Conservation (phyloP, 2,113 vertebrate genomes). For the Coptodon rendalli region DNA sequence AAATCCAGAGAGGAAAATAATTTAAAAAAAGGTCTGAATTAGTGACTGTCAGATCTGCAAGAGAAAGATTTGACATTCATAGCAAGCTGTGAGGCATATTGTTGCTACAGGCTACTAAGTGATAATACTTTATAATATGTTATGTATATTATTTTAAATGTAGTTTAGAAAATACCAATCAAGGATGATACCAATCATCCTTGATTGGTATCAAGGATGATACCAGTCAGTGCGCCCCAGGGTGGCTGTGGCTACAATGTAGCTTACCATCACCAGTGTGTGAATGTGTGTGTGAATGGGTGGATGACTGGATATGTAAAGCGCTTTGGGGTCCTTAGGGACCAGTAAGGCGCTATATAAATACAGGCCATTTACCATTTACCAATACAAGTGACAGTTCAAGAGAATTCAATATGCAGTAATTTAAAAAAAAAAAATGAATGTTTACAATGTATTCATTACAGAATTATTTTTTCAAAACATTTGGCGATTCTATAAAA, state of each 20-base stretch:
- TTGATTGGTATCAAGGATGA: too few species aligned
- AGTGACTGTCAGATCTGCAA: not conserved
- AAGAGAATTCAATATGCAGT: not conserved
- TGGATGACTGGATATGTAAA: too few species aligned
- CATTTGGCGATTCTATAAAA: not conserved
- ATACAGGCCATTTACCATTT: too few species aligned
- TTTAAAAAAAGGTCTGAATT: not conserved
- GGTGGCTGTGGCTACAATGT: too few species aligned
- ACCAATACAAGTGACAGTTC: not conserved
- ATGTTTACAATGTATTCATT: not conserved
- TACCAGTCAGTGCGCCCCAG: too few species aligned
- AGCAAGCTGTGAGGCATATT: not conserved
- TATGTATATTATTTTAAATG: not conserved
- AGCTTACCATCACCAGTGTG: too few species aligned
- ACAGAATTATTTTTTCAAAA: not conserved
- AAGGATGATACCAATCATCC: not conserved
- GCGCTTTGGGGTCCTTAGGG: too few species aligned
- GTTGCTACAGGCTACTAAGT: not conserved
- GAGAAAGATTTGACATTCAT: not conserved
- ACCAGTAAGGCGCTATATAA: too few species aligned
- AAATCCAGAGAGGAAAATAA: not conserved
- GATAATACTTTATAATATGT: not conserved
- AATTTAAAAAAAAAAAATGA: not conserved
- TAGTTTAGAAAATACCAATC: not conserved
- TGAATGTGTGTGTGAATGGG: too few species aligned